Conservation (phyloP, 1,140 invertebrate genomes). For the Drosophila triauraria region DNA sequence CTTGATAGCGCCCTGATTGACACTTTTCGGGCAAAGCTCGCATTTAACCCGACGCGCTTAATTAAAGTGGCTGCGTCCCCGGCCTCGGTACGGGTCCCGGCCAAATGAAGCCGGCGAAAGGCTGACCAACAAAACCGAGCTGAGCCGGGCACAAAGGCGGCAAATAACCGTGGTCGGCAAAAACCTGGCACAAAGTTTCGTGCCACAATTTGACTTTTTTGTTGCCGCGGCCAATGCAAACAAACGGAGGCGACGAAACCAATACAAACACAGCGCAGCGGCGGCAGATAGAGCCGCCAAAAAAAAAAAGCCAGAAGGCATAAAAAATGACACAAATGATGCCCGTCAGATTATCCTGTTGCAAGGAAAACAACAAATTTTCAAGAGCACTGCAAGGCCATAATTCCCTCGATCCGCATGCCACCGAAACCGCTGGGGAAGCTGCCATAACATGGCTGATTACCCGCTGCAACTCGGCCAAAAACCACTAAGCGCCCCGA, state of each 20-base stretch:
- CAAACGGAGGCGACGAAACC: conserved; percentile 42
- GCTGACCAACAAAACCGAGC: conserved; percentile 35
- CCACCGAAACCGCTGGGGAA: conserved; percentile 22
- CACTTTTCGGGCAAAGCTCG: conserved; percentile 16
- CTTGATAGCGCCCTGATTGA: conserved; percentile 29
- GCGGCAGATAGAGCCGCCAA: conserved; percentile 3
- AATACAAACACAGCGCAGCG: conserved; percentile 33
- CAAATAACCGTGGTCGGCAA: conserved; percentile 34
- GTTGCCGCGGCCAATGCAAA: conserved; percentile 26
- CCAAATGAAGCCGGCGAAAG: conserved; percentile 23
- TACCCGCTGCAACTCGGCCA: conserved; percentile 44
- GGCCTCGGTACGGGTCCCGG: not conserved
- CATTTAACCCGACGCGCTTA: conserved; percentile 16
- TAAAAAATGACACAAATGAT: conserved; percentile 25
- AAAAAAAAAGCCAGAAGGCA: not conserved
- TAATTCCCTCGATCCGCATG: conserved; percentile 37
- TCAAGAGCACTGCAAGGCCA: conserved; percentile 55
- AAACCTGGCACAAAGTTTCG: conserved; percentile 47
- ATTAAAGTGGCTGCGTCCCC: conserved; percentile 24
- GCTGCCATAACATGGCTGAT: conserved; percentile 57
- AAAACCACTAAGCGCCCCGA: conserved; percentile 57
- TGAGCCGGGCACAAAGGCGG: conserved; percentile 35
- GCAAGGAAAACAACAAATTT: conserved; percentile 49
- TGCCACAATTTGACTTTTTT: conserved; percentile 29
- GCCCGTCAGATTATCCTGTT: conserved; percentile 51